Evolutionary conservation across 2,113 vertebrate species (phyloP).

Genomic region (Poeciliopsis retropinna): DNA sequence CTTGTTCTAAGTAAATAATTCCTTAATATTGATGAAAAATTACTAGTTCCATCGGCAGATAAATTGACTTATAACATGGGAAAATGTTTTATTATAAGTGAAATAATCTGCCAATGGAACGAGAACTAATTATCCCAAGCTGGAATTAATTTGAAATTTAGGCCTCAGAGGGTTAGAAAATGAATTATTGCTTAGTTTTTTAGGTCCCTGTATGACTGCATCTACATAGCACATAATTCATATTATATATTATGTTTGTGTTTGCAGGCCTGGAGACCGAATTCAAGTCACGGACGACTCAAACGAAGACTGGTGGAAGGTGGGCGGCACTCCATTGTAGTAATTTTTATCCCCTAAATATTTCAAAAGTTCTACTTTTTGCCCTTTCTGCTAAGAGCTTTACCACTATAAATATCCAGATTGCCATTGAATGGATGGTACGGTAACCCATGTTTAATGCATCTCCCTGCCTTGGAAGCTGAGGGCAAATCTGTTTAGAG

Average conservation of each 20-base stretch:
- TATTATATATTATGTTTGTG: conserved; percentile 6
- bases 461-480: not conserved
- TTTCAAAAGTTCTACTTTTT: not conserved
- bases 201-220: too few relatives aligned
- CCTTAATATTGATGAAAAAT: too few relatives aligned
- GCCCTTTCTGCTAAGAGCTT: conserved; percentile 7
- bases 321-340: conserved; percentile 51
- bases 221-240: too few relatives aligned
- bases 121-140: too few relatives aligned
- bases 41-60: too few relatives aligned
- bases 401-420: conserved; percentile 5
- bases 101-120: too few relatives aligned
- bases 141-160: too few relatives aligned
- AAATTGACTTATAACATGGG: too few relatives aligned
- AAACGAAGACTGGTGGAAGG: conserved; percentile 97
- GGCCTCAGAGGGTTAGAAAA: too few relatives aligned
- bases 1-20: too few relatives aligned
- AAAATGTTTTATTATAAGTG: too few relatives aligned
- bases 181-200: too few relatives aligned
- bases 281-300: conserved; percentile 91
- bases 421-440: not conserved
- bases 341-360: not conserved
- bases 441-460: not conserved
- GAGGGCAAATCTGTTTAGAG: conserved; percentile 13
- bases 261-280: conserved; percentile 86